A percentile compares a stretch with the other conserved stretches of the same genome.
phyloP scores from a whole-genome alignment of 2,888 invertebrate species.

The Conistra vaccinii region DNA sequence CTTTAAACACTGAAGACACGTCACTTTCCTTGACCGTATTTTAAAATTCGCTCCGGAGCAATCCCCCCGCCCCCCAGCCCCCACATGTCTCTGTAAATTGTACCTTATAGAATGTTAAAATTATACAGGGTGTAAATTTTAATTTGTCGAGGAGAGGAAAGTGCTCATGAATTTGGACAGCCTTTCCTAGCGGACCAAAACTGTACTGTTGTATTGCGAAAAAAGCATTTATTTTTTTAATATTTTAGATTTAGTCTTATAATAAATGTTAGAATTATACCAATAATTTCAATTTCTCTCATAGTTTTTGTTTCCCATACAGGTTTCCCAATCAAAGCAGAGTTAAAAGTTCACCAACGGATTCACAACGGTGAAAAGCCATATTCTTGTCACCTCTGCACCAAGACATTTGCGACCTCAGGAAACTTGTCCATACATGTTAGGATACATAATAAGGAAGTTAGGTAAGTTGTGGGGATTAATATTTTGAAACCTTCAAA shows the following conservation, averaged over 20 bases:
- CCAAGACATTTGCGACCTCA: conserved; percentile 86
- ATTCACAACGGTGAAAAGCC: conserved; percentile 88
- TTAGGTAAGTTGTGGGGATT: conserved; percentile 74
- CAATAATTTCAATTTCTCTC: not conserved
- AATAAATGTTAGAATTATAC: not conserved
- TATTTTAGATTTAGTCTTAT: no score
- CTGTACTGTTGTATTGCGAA: not conserved
- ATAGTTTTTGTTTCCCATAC: not conserved
- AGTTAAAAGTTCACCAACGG: conserved; percentile 85
- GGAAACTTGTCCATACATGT: conserved; percentile 87
- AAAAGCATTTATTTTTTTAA: not conserved
- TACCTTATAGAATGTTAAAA: not conserved
- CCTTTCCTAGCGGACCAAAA: not conserved
- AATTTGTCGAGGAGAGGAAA: not conserved
- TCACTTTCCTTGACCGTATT: not conserved
- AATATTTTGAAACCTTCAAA: not conserved
- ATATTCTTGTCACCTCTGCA: conserved; percentile 84
- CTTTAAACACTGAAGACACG: not conserved
- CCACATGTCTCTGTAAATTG: not conserved
- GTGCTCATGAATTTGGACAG: not conserved
- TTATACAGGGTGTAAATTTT: not conserved
- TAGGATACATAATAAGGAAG: conserved; percentile 87
- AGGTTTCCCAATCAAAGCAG: conserved; percentile 87
- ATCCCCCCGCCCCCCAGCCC: no score
- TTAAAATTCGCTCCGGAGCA: not conserved